phyloP scores from a whole-genome alignment of 2,797 vertebrate genomes.

The Geotrypetes seraphini region DNA sequence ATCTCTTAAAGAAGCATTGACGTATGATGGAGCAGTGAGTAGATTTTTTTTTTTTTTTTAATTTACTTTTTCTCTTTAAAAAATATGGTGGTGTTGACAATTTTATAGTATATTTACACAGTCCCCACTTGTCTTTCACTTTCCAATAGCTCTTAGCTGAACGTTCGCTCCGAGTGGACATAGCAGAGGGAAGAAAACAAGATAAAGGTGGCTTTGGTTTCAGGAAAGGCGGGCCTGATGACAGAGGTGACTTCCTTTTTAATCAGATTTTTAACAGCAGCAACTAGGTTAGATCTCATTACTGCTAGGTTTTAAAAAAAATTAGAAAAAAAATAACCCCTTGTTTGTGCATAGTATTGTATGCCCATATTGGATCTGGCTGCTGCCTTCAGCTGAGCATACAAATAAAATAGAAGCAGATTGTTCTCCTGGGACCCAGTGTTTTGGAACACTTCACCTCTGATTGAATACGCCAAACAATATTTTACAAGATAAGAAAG shows the following conservation, averaged over 20 bases:
- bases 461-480: too few species aligned
- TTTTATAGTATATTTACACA: too few species aligned
- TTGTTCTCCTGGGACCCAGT: too few species aligned
- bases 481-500: too few species aligned
- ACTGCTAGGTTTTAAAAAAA: not conserved
- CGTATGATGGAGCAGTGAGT: conserved; percentile 93
- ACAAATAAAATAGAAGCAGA: too few species aligned
- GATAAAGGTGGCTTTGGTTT: conserved; percentile 91
- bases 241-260: conserved; percentile 68
- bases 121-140: conserved; percentile 2
- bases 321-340: not conserved
- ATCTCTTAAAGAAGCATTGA: conserved; percentile 93
- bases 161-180: conserved; percentile 86
- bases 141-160: conserved; percentile 72
- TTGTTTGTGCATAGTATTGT: not conserved
- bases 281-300: not conserved
- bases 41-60: conserved; percentile 1
- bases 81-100: not conserved
- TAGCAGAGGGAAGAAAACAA: conserved; percentile 91
- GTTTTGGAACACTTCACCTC: too few species aligned
- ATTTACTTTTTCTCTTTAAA: not conserved
- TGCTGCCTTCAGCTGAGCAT: too few species aligned
- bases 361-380: not conserved
- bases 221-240: conserved; percentile 80
- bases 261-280: not conserved